Percentiles rank a stretch among this genome's conserved stretches.
These are phyloP conservation scores for Acronicta alni DNA, from an alignment of 2,888 invertebrate species.

Conservation along the genomic window DNA sequence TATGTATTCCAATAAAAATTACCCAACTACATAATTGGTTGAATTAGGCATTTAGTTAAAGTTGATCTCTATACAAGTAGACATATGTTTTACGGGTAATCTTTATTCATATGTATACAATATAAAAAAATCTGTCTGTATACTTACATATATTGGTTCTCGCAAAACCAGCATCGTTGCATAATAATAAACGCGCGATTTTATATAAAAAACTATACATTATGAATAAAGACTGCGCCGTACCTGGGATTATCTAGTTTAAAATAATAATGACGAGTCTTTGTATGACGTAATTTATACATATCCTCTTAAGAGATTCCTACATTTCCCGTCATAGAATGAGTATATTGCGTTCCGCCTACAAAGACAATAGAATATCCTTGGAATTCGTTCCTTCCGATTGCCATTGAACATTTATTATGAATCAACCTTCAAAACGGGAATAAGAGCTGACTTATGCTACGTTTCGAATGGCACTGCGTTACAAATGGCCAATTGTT, in stretches of 20 bases:
- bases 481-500: constrained; percentile 30
- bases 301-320: background rate
- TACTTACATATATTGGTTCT: no score
- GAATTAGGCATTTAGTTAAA: no score
- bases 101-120: no score
- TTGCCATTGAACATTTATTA: constrained; percentile 27
- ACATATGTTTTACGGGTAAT: no score
- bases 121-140: no score
- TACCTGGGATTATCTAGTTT: background rate
- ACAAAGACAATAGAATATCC: constrained; percentile 37
- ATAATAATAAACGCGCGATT: no score
- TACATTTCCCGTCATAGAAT: constrained; percentile 17
- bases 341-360: constrained; percentile 4
- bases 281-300: background rate
- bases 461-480: constrained; percentile 13
- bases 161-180: no score
- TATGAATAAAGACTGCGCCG: no score
- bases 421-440: constrained; percentile 24
- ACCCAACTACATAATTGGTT: no score
- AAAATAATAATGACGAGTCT: background rate
- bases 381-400: constrained; percentile 26
- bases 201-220: no score
- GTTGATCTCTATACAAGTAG: no score
- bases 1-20: no score
- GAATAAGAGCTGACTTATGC: constrained; percentile 10